Evolutionary conservation across 2,888 invertebrate species (phyloP), one percentile per base, ranked within the genome.

Genomic region (Desoria tigrina): DNA sequence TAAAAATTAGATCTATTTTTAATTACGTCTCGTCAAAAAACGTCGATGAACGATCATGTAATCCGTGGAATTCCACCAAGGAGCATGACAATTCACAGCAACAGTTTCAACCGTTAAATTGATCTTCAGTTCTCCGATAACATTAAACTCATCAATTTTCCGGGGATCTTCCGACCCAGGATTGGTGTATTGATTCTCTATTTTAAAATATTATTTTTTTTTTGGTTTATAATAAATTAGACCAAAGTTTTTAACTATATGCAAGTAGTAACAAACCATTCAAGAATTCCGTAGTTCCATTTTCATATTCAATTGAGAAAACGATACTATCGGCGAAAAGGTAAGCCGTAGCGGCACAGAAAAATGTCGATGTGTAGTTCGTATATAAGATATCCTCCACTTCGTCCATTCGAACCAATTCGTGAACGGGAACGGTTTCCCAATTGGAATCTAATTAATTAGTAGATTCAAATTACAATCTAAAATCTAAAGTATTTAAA

Each of bases 81-180:
- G 60, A 7, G 62, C 68, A 26, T 42, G 14, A 24, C 68, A 68
- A 16, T 63, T 50, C 1, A 68, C 51, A 6, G 23, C 55, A 26
- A 65, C 65, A 7, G 68, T 32, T 2, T 65, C 65, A 11, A 60
- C 7, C 4, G 65, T 65, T 0, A 68, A 28, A 2, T n/a, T 45
- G 14, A 62, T 65, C 2, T 65, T 32, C 23, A 68, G 23, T 3
- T 55, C 42, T 27, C 61, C 68, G 37, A 68, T 4, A 9, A 63
- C 37, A 59, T 68, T 68, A 9, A 62, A 62, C n/a, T 68, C 65
- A 6, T 60, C 56, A 21, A 68, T 62, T 51, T 53, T 65, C 18
- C 65, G 2, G 2, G 59, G 50, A 6, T 26, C 23, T 53, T 53
- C 53, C 16, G 4, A 7, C 23, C 16, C 27, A 4, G 24, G 27